phyloP scores from a whole-genome alignment of 2,888 invertebrate genomes.

The Nomada flava region DNA sequence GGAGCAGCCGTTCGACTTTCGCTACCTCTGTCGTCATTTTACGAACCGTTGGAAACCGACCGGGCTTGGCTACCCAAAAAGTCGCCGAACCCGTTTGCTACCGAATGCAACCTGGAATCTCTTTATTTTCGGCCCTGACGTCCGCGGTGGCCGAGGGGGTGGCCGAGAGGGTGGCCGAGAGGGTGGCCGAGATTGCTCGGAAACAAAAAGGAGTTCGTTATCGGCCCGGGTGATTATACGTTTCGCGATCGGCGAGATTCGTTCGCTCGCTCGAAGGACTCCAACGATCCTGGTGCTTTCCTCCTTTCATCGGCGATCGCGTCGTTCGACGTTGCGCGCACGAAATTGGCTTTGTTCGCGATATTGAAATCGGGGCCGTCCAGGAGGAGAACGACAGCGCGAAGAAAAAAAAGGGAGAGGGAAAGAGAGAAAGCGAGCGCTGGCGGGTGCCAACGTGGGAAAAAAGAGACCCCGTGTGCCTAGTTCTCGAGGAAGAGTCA shows the following conservation, averaged over 20 bases:
- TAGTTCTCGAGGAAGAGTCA: constrained; percentile 59
- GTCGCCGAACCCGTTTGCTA: neutral
- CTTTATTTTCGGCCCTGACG: neutral
- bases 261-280: neutral
- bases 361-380: constrained; percentile 48
- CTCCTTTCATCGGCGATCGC: neutral
- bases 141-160: neutral
- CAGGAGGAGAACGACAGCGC: constrained; percentile 6
- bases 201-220: constrained; percentile 10
- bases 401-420: neutral
- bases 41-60: constrained; percentile 7
- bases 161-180: neutral
- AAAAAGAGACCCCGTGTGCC: constrained; percentile 63
- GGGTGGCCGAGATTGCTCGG: neutral
- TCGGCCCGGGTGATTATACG: constrained; percentile 38
- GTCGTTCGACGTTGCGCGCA: constrained; percentile 30
- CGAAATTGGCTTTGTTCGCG: constrained; percentile 62
- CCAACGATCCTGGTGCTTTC: neutral
- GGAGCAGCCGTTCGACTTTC: constrained; percentile 19
- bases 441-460: constrained; percentile 76
- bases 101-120: neutral
- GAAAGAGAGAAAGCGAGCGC: constrained; percentile 10
- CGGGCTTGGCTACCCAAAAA: neutral
- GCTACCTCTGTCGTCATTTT: neutral
- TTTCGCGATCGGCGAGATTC: constrained; percentile 2